Evolutionary conservation across 2,888 invertebrate species (phyloP), one percentile per base, ranked within the genome.

Genomic region (Subacronicta megacephala): DNA sequence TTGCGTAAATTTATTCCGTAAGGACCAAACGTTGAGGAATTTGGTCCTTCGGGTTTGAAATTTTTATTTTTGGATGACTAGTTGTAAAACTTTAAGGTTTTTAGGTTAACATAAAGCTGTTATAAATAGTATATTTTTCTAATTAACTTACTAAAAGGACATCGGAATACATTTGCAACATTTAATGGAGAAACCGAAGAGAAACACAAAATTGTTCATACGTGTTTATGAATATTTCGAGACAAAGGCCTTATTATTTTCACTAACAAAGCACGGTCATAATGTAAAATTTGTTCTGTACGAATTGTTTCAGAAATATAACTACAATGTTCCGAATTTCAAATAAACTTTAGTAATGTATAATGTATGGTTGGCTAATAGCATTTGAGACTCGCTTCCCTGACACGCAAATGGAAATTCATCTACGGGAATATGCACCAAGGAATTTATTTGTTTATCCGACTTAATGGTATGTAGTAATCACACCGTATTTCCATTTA

Each of bases 371-470:
- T 31, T n/a, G 1, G 6, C 29, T 45, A 45, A 37, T 58, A 44
- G 37, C 9, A 23, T 51, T 42, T 51, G 37, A 45, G 4, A 33
- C 37, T 31, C 7, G 10, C 16, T 62, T 51, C 20, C 20, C 16
- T 45, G 33, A 38, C 45, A 46, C 15, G 16, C 35, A 42, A 58
- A 57, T 58, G n/a, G 36, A 20, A 38, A 37, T 51, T 45, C 3
- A 35, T 26, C 7, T 12, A 0, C 3, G 6, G 3, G 10, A 37
- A 33, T 50, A 15, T 12, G 18, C n/a, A 33, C 13, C 17, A 3
- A 47, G 13, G 26, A 18, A 18, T 31, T 0, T 41, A 15, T 41
- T 45, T n/a, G 12, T 46, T 17, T 33, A 43, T 47, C 29, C 7
- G 15, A 5, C 13, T 23, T 16, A 41, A 31, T 37, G 13, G 16